Conservation (phyloP, 2,797 vertebrate species). For the Eulemur coronatus region DNA sequence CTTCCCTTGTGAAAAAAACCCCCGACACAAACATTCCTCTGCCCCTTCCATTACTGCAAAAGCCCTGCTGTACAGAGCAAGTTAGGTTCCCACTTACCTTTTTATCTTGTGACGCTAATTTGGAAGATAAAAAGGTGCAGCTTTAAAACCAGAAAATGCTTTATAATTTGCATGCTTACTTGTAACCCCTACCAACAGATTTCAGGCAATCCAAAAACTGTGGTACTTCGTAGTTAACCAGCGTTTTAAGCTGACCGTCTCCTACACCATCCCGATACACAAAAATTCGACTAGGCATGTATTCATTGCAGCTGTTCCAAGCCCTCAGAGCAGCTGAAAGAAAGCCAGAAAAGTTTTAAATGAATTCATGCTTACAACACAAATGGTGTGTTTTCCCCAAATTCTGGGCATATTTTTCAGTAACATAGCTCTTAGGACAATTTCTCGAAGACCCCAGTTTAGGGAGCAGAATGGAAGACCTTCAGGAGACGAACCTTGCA, state of each 20-base stretch:
- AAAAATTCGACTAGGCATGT: constrained; percentile 93
- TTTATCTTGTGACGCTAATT: neutral
- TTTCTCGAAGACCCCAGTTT: neutral
- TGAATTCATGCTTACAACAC: neutral
- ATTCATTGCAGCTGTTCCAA: constrained; percentile 90
- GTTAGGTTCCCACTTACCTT: neutral
- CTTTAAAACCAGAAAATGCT: neutral
- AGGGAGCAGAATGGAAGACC: neutral
- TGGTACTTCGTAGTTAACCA: constrained; percentile 93
- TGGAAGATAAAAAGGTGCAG: neutral
- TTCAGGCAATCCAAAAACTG: constrained; percentile 93
- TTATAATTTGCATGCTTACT: constrained; percentile 81
- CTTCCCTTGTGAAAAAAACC: neutral
- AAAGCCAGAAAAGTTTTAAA: neutral
- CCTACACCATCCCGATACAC: constrained; percentile 97
- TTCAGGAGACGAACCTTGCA: constrained; percentile 85
- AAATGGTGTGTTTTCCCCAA: neutral
- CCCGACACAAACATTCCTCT: neutral
- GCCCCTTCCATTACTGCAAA: neutral
- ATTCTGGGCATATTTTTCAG: neutral
- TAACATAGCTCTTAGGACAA: neutral
- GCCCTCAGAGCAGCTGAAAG: constrained; percentile 90
- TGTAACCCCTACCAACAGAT: constrained; percentile 89
- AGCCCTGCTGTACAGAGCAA: neutral
- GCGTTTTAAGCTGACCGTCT: constrained; percentile 92